Conservation (phyloP, 2,113 vertebrate genomes). For the Chaetura pelagica region DNA sequence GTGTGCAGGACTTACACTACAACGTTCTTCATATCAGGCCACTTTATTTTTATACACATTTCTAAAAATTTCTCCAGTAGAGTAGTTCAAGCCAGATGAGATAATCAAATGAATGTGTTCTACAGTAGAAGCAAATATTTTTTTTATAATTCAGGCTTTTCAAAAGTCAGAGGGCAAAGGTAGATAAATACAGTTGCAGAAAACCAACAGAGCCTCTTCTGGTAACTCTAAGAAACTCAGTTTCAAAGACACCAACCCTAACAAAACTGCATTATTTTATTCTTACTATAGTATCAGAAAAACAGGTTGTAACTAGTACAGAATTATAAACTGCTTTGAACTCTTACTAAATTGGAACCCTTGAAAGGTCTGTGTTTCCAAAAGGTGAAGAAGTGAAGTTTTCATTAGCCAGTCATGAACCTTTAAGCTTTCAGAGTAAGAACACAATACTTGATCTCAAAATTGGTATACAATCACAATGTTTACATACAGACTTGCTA, state of each 20-base stretch:
- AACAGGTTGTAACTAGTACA: not conserved
- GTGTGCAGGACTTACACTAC: not conserved
- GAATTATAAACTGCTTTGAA: not conserved
- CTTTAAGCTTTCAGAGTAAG: not conserved
- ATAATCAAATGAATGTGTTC: not conserved
- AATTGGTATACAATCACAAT: not conserved
- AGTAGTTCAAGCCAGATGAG: not conserved
- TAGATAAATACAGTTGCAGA: not conserved
- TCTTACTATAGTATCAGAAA: accelerated
- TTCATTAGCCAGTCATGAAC: not conserved
- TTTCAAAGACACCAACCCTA: not conserved
- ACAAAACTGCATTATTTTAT: not conserved
- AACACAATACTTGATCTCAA: not conserved
- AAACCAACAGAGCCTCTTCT: not conserved
- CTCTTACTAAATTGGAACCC: not conserved
- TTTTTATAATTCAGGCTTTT: not conserved
- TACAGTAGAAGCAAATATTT: not conserved
- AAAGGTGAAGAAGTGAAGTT: not conserved
- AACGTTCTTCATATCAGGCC: not conserved
- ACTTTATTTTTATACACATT: not conserved
- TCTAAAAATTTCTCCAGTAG: not conserved
- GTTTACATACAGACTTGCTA: not conserved
- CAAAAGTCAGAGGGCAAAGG: not conserved
- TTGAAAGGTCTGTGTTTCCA: not conserved
- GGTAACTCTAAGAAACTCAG: not conserved